Evolutionary conservation across 2,797 vertebrate species (phyloP).

Genomic region (Enteromius trimaculatus): DNA sequence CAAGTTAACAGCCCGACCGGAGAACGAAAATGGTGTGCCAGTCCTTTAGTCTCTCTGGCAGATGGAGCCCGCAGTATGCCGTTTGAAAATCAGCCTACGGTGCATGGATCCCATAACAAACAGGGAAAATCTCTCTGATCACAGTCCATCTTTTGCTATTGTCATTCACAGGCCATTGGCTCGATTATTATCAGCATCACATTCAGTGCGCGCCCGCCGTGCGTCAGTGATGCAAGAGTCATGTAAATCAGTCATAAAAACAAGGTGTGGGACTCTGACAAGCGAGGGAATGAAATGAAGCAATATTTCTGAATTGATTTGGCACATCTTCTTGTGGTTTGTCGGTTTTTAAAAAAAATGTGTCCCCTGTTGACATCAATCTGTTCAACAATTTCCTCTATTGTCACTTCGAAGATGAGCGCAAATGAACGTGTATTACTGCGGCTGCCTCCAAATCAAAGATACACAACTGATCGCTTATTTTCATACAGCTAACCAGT

Average conservation of each 20-base stretch:
- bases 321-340: slow-evolving; percentile 9
- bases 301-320: slow-evolving; percentile 37
- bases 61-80: slow-evolving; percentile 70
- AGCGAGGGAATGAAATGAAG: slow-evolving; percentile 30
- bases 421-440: slow-evolving; percentile 5
- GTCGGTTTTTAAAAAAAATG: background rate
- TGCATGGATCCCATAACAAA: slow-evolving; percentile 67
- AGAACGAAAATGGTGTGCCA: slow-evolving; percentile 68
- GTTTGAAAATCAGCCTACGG: slow-evolving; percentile 64
- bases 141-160: slow-evolving; percentile 66
- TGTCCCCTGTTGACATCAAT: slow-evolving; percentile 47
- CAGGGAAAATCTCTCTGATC: slow-evolving; percentile 69
- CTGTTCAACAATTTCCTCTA: slow-evolving; percentile 37
- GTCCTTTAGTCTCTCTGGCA: slow-evolving; percentile 71
- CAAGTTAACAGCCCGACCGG: slow-evolving; percentile 71
- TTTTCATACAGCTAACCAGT: background rate
- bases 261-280: slow-evolving; percentile 25
- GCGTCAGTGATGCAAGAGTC: slow-evolving; percentile 20
- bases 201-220: background rate
- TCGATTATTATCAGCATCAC: slow-evolving; percentile 20
- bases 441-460: slow-evolving; percentile 4
- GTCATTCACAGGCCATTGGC: slow-evolving; percentile 62
- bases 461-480: background rate
- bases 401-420: slow-evolving; percentile 14
- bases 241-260: slow-evolving; percentile 39